Evolutionary conservation across 2,797 vertebrate species (phyloP), one percentile per base, ranked within the genome.

Genomic region (Esox masquinongy): DNA sequence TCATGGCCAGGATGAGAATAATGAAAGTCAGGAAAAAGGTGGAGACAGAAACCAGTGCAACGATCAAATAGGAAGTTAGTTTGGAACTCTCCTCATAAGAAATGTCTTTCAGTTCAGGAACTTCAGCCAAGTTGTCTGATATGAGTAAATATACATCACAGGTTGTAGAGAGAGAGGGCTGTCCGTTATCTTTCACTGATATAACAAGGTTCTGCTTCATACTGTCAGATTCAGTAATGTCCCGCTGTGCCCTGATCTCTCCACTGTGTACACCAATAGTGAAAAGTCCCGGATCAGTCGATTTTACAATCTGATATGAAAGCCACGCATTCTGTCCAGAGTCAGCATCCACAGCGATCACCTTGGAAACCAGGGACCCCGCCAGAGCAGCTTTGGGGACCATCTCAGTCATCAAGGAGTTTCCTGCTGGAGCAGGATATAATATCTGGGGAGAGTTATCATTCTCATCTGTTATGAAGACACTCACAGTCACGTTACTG

Each of bases 381-480:
- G 79, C 51, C 16, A 87, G 89, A 76, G 86, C 80, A 8, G 73
- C 84, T 0, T 86, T 88, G 5, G 89, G 86, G 0, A 86, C 82
- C 26, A 90, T 68, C 12, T 90, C 90, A 1, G 87, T 84, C 0
- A 87, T 86, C 0, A 84, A 83, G 49, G 88, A 88, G 0, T 86
- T 85, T 9, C 84, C 86, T 0, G 64, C 71, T 1, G 83, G 81
- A 47, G 75, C 61, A 59, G 72, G 66, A n/a, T 79, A 84, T 24
- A 84, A 61, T 73, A 84, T 77, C 1, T 87, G 80, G 0, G 91
- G 91, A 1, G 26, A 2, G 6, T 92, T 92, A 76, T 92, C 91
- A 31, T 92, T 92, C 71, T 84, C 82, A 72, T 91, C 91, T 70
- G 88, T 63, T 16, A 92, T 53, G 1, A 87, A 89, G 0, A 92